Conservation (phyloP, 2,888 invertebrate genomes). For the Lithosia quadra region DNA sequence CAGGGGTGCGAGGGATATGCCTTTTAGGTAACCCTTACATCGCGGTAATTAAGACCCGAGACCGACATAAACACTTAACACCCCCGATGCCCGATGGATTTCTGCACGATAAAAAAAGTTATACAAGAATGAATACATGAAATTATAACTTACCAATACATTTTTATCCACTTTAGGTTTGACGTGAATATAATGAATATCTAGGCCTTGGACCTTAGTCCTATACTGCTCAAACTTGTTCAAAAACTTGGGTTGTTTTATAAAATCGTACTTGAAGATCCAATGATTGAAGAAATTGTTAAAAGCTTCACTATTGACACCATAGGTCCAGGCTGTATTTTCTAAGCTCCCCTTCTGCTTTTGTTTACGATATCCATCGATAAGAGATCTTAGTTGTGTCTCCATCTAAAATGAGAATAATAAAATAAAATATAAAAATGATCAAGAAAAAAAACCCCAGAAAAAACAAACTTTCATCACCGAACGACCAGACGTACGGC, state of each 20-base stretch:
- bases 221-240: conserved; percentile 92
- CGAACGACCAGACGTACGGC: no score
- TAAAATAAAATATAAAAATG: no score
- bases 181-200: conserved; percentile 92
- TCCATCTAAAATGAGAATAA: conserved; percentile 75
- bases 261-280: conserved; percentile 90
- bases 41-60: no score
- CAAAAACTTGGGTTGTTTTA: conserved; percentile 87
- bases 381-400: conserved; percentile 82
- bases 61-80: no score
- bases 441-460: no score
- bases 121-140: no score
- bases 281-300: conserved; percentile 91
- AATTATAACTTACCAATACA: conserved; percentile 60
- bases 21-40: no score
- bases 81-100: no score
- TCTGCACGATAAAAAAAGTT: no score
- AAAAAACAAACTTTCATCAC: no score
- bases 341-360: conserved; percentile 80
- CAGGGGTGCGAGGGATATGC: no score
- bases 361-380: conserved; percentile 76
- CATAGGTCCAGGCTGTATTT: conserved; percentile 91
- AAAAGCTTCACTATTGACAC: conserved; percentile 91
- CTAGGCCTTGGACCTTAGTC: conserved; percentile 90
- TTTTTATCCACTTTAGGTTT: conserved; percentile 81